A percentile compares a stretch with the other conserved stretches of the same genome.
Conservation (phyloP, 2,888 invertebrate species). For the Cephus pygmeus region DNA sequence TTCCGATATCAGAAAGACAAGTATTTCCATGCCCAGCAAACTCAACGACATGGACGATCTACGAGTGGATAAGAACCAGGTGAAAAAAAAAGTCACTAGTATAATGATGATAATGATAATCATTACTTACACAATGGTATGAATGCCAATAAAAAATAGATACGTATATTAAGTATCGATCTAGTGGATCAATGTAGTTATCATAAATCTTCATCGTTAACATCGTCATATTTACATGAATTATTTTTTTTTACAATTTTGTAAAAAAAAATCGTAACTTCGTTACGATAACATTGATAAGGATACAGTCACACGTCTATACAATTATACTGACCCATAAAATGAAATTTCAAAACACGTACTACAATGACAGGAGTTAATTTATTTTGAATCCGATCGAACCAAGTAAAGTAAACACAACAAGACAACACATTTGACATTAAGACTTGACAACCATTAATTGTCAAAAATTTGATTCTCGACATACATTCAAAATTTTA, state of each 20-base stretch:
- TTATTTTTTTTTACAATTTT: neutral
- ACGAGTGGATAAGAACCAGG: conserved; percentile 51
- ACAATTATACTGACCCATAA: neutral
- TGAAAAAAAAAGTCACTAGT: neutral
- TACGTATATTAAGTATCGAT: neutral
- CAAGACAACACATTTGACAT: neutral
- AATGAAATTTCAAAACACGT: neutral
- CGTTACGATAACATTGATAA: neutral
- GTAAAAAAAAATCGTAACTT: neutral
- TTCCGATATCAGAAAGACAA: conserved; percentile 72
- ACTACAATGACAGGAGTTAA: neutral
- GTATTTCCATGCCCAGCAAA: conserved; percentile 79
- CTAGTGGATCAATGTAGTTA: neutral
- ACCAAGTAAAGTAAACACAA: neutral
- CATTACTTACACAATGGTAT: too few species aligned
- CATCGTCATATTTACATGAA: neutral
- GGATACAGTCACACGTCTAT: neutral
- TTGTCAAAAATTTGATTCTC: neutral
- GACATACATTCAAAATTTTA: neutral
- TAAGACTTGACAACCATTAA: neutral
- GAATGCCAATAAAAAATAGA: too few species aligned
- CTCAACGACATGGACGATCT: conserved; percentile 76
- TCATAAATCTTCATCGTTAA: neutral
- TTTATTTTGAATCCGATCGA: neutral
- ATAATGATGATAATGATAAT: too few species aligned